These are phyloP conservation scores for Eidolon helvum DNA, from an alignment of 2,113 vertebrate genomes.

Conservation along the genomic window DNA sequence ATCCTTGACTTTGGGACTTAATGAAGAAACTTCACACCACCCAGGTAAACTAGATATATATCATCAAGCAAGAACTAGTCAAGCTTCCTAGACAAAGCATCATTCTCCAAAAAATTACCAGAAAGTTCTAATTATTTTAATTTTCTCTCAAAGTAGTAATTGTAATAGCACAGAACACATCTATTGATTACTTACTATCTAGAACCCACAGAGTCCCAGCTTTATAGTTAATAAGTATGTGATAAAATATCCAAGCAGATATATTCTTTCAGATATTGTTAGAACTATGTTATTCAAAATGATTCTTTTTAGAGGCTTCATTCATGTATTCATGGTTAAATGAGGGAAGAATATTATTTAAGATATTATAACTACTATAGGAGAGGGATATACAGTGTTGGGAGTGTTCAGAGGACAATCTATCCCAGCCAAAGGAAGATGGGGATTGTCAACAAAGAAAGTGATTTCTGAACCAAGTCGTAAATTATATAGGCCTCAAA, in stretches of 20 bases:
- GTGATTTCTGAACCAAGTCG: background rate
- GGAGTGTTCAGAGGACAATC: background rate
- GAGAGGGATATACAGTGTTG: background rate
- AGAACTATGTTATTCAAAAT: background rate
- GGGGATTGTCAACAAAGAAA: background rate
- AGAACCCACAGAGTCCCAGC: background rate
- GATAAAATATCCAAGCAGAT: background rate
- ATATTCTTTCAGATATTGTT: background rate
- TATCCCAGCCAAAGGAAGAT: background rate
- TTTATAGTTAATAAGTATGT: background rate
- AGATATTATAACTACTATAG: background rate
- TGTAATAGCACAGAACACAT: background rate
- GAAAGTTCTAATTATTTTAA: background rate
- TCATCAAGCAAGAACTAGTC: background rate
- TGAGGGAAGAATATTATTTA: background rate
- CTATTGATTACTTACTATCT: background rate
- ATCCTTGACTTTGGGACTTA: background rate
- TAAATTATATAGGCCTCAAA: background rate
- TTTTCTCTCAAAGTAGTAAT: background rate
- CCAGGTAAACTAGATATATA: background rate
- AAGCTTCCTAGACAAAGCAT: background rate
- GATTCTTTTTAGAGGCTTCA: background rate
- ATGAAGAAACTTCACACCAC: background rate
- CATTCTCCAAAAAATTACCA: background rate
- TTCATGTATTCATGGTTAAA: background rate